Conservation (phyloP, 2,797 vertebrate genomes). For the Rhyacichthys aspro region DNA sequence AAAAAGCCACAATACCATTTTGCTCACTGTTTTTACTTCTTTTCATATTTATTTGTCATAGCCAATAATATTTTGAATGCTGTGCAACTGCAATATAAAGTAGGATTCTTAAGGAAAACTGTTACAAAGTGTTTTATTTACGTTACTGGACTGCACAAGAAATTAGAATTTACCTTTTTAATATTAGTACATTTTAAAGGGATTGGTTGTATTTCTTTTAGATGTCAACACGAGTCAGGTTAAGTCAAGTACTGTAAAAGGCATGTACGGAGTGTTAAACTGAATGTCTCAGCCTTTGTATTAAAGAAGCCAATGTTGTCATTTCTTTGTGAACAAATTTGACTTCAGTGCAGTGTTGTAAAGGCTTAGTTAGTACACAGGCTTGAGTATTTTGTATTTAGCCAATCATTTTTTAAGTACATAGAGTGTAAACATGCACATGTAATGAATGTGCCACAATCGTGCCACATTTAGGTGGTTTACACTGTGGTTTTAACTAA, state of each 20-base stretch:
- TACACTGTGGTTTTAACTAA: slow-evolving; percentile 52
- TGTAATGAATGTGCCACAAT: slow-evolving; percentile 35
- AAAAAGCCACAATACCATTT: slow-evolving; percentile 30
- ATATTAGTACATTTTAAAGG: slow-evolving; percentile 25
- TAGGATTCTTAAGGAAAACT: slow-evolving; percentile 18
- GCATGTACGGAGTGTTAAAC: slow-evolving; percentile 26
- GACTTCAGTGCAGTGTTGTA: slow-evolving; percentile 27
- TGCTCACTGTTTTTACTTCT: slow-evolving; percentile 16
- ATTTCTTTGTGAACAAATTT: slow-evolving; percentile 13
- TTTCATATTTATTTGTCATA: slow-evolving; percentile 12
- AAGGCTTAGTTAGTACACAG: slow-evolving; percentile 32
- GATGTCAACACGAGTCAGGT: slow-evolving; percentile 10
- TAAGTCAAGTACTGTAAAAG: slow-evolving; percentile 15
- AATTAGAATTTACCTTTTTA: not conserved
- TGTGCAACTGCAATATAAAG: slow-evolving; percentile 36
- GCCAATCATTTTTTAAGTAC: slow-evolving; percentile 21
- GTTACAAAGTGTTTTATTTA: slow-evolving; percentile 10
- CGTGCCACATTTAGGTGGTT: slow-evolving; percentile 35
- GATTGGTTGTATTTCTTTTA: slow-evolving; percentile 8
- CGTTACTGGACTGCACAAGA: slow-evolving; percentile 23
- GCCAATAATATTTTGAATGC: slow-evolving; percentile 13
- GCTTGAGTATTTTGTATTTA: slow-evolving; percentile 13
- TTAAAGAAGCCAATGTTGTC: slow-evolving; percentile 15
- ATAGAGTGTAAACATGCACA: slow-evolving; percentile 42
- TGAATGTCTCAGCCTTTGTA: slow-evolving; percentile 15